Conservation (phyloP, 2,113 vertebrate species). For the Stigmatopora argus region DNA sequence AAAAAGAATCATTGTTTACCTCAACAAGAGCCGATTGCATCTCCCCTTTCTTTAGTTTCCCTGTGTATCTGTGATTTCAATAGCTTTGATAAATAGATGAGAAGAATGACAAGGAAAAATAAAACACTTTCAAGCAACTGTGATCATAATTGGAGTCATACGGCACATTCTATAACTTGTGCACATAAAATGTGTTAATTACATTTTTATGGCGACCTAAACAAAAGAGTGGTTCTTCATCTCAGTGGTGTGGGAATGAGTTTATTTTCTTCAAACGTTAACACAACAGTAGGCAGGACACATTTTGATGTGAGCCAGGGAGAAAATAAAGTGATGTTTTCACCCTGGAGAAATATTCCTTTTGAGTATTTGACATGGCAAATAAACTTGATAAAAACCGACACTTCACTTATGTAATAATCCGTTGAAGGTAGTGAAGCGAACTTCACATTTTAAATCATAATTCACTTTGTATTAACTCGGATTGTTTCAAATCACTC, state of each 20-base stretch:
- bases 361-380: conserved; percentile 8
- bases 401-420: conserved; percentile 9
- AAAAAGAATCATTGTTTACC: conserved; percentile 5
- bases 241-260: neutral
- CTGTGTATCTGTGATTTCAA: neutral
- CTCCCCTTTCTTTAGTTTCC: neutral
- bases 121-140: conserved; percentile 2
- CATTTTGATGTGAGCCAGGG: conserved; percentile 1
- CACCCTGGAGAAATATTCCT: conserved; percentile 1
- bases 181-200: conserved; percentile 12
- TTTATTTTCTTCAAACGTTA: conserved; percentile 9
- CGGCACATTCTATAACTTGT: conserved; percentile 13
- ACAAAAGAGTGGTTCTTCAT: conserved; percentile 9
- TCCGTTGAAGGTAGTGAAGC: neutral
- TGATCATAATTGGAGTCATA: conserved; percentile 2
- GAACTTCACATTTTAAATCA: neutral
- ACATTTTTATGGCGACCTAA: conserved; percentile 7
- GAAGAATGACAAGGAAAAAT: conserved; percentile 3
- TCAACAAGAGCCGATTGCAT: conserved; percentile 3
- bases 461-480: neutral
- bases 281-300: conserved; percentile 7
- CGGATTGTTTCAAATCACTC: conserved; percentile 19
- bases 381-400: conserved; percentile 15
- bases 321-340: neutral
- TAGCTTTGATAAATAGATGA: conserved; percentile 9